Percentiles rank a stretch among this genome's conserved stretches.
Evolutionary conservation across 92 coral and sea anemone species (phyloP).

Genomic region (Porites divaricata): DNA sequence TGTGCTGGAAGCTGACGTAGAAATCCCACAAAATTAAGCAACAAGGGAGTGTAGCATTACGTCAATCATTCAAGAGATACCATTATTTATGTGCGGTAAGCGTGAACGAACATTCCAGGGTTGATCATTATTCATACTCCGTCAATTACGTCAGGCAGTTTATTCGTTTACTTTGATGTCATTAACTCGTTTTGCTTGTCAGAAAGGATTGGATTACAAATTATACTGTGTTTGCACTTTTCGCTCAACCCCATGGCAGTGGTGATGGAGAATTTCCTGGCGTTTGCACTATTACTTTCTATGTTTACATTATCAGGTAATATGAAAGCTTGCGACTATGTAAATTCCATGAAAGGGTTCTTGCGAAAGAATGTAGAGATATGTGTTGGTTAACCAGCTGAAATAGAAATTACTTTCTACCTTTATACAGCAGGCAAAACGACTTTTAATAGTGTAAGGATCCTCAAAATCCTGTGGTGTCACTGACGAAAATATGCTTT

Average conservation of each 20-base stretch:
- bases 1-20: too few species aligned
- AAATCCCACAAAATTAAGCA: too few species aligned
- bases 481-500: too few species aligned
- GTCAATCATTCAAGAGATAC: neutral
- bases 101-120: constrained; percentile 22
- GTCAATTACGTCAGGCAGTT: constrained; percentile 23
- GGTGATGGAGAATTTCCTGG: constrained; percentile 25
- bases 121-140: neutral
- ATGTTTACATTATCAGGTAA: constrained; percentile 15
- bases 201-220: neutral
- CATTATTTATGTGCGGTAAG: constrained; percentile 15
- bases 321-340: neutral
- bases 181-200: constrained; percentile 10
- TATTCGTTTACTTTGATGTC: neutral
- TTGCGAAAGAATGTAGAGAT: constrained; percentile 16
- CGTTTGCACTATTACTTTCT: neutral
- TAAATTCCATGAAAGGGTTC: constrained; percentile 1
- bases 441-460: too few species aligned
- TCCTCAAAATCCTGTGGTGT: too few species aligned
- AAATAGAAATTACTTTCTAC: too few species aligned
- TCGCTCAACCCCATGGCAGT: neutral
- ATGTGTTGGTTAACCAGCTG: neutral
- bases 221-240: neutral
- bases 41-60: neutral
- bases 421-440: too few species aligned